These are phyloP conservation scores for Acleris emargana DNA, from an alignment of 2,888 invertebrate genomes.

Conservation along the genomic window DNA sequence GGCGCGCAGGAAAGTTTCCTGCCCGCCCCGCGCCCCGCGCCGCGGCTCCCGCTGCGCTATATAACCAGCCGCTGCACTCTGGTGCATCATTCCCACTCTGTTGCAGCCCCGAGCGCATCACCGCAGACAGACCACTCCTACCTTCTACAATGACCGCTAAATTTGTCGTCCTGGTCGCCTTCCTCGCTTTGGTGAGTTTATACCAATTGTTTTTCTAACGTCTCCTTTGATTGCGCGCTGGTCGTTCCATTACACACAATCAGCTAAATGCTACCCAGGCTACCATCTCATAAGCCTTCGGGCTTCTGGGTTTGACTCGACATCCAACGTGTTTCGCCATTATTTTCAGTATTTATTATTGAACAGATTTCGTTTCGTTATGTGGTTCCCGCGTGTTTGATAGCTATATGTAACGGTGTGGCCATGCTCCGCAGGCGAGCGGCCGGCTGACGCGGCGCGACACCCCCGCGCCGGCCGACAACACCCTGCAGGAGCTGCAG, in stretches of 20 bases:
- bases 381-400: too few species aligned
- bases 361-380: too few species aligned
- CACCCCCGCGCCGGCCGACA: slow-evolving; percentile 44
- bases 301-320: too few species aligned
- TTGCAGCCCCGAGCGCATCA: slow-evolving; percentile 46
- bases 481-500: slow-evolving; percentile 55
- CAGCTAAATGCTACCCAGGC: too few species aligned
- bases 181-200: slow-evolving; percentile 69
- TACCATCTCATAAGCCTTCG: too few species aligned
- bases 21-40: slow-evolving; percentile 32
- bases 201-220: too few species aligned
- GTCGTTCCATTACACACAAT: too few species aligned
- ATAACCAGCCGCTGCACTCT: slow-evolving; percentile 43
- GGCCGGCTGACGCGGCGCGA: slow-evolving; percentile 65
- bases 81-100: slow-evolving; percentile 52
- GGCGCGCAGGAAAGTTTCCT: slow-evolving; percentile 40
- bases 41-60: slow-evolving; percentile 41
- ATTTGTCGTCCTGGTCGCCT: slow-evolving; percentile 60
- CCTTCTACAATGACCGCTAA: slow-evolving; percentile 59
- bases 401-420: background rate
- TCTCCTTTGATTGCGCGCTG: too few species aligned
- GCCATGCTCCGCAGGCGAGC: slow-evolving; percentile 50
- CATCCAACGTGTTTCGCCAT: too few species aligned
- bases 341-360: too few species aligned
- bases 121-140: slow-evolving; percentile 27